Evolutionary conservation across 1,140 invertebrate genomes (phyloP), one percentile per base, ranked within the genome.

Genomic region (Aphelenchoides fujianensis): DNA sequence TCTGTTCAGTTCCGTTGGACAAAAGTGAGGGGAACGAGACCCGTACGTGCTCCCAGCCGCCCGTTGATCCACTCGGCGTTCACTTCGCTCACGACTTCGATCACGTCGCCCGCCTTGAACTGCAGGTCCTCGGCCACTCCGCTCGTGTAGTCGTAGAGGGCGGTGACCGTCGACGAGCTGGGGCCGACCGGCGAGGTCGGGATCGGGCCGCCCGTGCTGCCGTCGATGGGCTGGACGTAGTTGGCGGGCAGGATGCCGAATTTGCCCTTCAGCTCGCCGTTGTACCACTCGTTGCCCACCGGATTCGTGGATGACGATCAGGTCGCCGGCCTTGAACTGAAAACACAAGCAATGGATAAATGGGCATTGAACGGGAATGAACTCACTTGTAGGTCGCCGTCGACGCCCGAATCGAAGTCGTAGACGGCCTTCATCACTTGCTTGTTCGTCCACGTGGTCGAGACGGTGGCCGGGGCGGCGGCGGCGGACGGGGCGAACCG

Each of bases 241-340:
- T 86, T 87, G 3, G 86, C 85, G 2, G 96, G 96, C 86, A 98
- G 98, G 73, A 98, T 94, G 28, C 96, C 96, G 12, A 88, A 89
- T 74, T 90, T 89, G 37, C 90, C 90, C 48, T 89, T 92, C 76
- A 95, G 90, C 61, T 89, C 89, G 37, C 96, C 96, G 7, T 94
- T 96, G 95, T 95, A 98, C 95, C 95, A 98, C 83, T 98, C 94
- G 23, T 59, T 62, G 52, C 57, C 68, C 1, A 78, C 72, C 31
- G 64, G n/a, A 36, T 31, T 72, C 66, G 37, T 64, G 34, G 12
- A 80, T 69, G 12, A 37, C 30, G 31, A 79, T 81, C 30, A 67
- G 32, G 68, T 79, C 76, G 34, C 70, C 78, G 1, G 73, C 69
- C 9, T 73, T 54, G 66, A 78, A 78, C 76, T 78, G 61, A 82